Evolutionary conservation across 2,113 vertebrate species (phyloP).

Genomic region (Phalacrocorax carbo): DNA sequence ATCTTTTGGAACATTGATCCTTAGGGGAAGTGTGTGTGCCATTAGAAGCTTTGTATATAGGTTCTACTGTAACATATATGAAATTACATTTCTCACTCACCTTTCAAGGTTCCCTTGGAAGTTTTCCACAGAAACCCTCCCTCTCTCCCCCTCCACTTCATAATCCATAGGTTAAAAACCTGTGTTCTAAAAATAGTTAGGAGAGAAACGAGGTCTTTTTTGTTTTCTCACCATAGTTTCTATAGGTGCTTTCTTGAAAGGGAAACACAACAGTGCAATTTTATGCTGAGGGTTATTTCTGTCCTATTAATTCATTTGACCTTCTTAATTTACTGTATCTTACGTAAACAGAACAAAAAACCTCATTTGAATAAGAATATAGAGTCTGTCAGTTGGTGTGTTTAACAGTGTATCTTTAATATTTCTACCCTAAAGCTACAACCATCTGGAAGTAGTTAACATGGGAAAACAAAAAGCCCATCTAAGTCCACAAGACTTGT

Average conservation of each 20-base stretch:
- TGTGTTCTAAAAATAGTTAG: not conserved
- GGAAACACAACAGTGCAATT: not conserved
- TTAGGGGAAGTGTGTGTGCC: not conserved
- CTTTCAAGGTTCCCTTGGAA: not conserved
- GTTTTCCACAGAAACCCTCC: not conserved
- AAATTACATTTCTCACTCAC: not conserved
- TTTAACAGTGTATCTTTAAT: not conserved
- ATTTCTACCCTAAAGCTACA: not conserved
- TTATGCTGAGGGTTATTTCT: not conserved
- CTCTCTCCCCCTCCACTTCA: not conserved
- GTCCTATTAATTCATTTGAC: not conserved
- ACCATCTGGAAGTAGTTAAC: not conserved
- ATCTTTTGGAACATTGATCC: not conserved
- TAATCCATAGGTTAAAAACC: not conserved
- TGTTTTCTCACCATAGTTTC: not conserved
- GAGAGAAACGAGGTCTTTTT: not conserved
- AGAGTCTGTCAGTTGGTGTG: not conserved
- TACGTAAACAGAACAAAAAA: not conserved
- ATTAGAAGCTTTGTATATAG: not conserved
- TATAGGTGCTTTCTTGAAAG: not conserved
- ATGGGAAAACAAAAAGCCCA: not conserved
- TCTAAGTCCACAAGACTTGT: not conserved
- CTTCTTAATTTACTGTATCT: not conserved
- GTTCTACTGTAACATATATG: not conserved
- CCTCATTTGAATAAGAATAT: not conserved